Conservation (phyloP, 2,797 vertebrate species). For the Gallinago nigripennis region DNA sequence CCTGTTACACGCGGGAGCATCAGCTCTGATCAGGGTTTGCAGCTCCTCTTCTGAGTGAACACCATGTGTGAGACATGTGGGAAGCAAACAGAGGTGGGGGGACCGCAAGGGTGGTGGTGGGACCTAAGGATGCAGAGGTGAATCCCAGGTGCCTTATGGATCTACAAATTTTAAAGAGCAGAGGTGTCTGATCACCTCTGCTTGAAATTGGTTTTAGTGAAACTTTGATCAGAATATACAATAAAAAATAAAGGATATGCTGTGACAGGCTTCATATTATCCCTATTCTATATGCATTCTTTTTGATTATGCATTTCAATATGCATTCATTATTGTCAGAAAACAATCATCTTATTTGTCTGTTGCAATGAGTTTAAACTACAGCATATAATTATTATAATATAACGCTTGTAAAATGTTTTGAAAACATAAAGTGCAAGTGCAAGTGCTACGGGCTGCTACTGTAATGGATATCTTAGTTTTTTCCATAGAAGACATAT, state of each 20-base stretch:
- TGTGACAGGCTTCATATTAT: not conserved
- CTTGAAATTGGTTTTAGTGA: not conserved
- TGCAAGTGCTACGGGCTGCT: not conserved
- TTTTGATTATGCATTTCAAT: not conserved
- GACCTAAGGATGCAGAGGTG: not conserved
- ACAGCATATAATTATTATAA: not conserved
- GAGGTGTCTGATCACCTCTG: not conserved
- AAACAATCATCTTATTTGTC: not conserved
- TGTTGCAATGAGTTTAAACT: not conserved
- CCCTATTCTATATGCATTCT: not conserved
- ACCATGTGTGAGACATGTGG: accelerated
- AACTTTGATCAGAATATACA: not conserved
- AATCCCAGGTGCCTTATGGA: not conserved
- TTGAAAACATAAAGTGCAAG: not conserved
- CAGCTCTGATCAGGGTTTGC: accelerated
- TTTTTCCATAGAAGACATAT: not conserved
- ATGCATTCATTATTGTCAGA: not conserved
- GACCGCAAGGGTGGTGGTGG: not conserved
- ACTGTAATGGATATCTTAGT: not conserved
- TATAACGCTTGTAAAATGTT: not conserved
- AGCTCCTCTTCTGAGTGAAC: accelerated
- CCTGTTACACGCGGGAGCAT: accelerated
- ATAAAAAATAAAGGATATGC: not conserved
- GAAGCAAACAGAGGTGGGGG: not conserved
- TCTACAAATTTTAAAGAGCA: not conserved